Conservation (phyloP, 1,140 invertebrate species). For the Hestina assimilis region DNA sequence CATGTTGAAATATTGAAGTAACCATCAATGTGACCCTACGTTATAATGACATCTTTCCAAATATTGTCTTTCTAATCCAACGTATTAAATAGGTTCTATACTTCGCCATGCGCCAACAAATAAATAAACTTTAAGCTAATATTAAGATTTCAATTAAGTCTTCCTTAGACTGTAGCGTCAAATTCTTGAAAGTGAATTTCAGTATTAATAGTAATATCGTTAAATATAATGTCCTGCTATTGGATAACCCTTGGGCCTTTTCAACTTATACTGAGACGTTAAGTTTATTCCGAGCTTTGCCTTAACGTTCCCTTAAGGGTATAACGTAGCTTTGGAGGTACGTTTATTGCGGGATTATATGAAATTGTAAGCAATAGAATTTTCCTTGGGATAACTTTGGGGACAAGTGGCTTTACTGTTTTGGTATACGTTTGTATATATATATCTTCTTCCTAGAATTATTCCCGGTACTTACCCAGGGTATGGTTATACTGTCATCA, state of each 20-base stretch:
- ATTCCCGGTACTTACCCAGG: too few species aligned
- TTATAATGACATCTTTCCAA: too few species aligned
- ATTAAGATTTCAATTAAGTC: background rate
- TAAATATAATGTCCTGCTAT: slow-evolving; percentile 26
- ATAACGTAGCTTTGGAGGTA: slow-evolving; percentile 19
- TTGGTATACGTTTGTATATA: too few species aligned
- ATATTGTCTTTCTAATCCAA: too few species aligned
- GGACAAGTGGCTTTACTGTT: slow-evolving; percentile 6
- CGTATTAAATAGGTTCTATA: too few species aligned
- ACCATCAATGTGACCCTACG: too few species aligned
- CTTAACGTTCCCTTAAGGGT: slow-evolving; percentile 24
- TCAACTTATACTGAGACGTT: slow-evolving; percentile 16
- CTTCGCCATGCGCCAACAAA: too few species aligned
- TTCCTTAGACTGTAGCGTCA: background rate
- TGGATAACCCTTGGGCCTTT: slow-evolving; percentile 23
- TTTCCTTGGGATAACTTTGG: slow-evolving; percentile 1
- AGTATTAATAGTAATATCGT: slow-evolving; percentile 17
- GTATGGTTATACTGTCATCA: too few species aligned
- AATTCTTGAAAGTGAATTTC: slow-evolving; percentile 17
- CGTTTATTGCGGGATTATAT: slow-evolving; percentile 23
- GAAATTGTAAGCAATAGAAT: slow-evolving; percentile 25
- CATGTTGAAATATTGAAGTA: too few species aligned
- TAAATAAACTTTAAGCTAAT: too few species aligned
- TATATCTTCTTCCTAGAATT: too few species aligned
- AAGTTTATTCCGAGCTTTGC: slow-evolving; percentile 16